phyloP scores from a whole-genome alignment of 2,888 invertebrate species.

The Pachydiplax longipennis region DNA sequence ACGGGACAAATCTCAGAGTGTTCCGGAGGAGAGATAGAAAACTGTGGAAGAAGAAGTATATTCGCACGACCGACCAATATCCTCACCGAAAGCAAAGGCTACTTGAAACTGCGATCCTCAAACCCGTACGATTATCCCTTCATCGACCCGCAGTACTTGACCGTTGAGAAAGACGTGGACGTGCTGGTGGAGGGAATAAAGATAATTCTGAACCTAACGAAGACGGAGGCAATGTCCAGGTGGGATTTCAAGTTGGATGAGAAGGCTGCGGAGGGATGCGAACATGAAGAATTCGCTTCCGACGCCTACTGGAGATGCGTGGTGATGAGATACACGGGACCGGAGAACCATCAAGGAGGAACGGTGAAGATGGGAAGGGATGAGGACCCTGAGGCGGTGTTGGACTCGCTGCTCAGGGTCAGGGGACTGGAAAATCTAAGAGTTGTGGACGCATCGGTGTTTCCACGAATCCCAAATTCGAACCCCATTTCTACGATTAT shows the following conservation, averaged over 20 bases:
- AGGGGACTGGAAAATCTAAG: constrained; percentile 55
- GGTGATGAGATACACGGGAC: constrained; percentile 50
- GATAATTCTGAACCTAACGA: constrained; percentile 53
- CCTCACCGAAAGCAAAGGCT: constrained; percentile 60
- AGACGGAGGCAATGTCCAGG: constrained; percentile 53
- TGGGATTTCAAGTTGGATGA: constrained; percentile 52
- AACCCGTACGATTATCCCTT: constrained; percentile 63
- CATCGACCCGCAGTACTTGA: constrained; percentile 65
- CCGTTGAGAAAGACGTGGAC: constrained; percentile 67
- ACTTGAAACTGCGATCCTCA: constrained; percentile 60
- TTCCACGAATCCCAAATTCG: constrained; percentile 56
- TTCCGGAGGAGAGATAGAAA: neutral
- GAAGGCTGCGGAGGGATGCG: constrained; percentile 50
- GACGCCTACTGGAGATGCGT: constrained; percentile 53
- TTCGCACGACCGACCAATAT: constrained; percentile 53
- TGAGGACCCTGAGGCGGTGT: constrained; percentile 53
- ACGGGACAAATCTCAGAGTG: constrained; percentile 42
- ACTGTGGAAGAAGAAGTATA: constrained; percentile 47
- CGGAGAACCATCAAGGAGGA: constrained; percentile 52
- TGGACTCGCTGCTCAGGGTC: constrained; percentile 53
- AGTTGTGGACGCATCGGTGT: constrained; percentile 58
- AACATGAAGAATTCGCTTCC: constrained; percentile 49
- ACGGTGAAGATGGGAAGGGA: constrained; percentile 55
- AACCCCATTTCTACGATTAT: constrained; percentile 56
- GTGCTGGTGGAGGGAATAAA: constrained; percentile 56